Base-by-base conservation (phyloP, 2,888 invertebrate species). In the Eupithecia inturbata region DNA sequence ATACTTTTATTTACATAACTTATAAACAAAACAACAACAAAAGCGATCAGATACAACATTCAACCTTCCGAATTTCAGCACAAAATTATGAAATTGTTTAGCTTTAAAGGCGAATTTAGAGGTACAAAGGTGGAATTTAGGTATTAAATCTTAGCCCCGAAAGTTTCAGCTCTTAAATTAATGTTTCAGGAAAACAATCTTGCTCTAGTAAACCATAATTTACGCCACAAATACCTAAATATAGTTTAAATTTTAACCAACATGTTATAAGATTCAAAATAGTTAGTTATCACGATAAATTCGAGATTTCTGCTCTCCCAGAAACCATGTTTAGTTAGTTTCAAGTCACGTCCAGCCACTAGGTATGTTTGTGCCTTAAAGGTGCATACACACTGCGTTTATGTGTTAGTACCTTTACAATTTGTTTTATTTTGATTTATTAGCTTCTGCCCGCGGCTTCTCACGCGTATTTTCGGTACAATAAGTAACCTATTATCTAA, bases 71-170 rank as follows among this genome's bases (percentile, higher is more conserved):
- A 36, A 49, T 64, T 64, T 70, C 49, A 33, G 49, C 63, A 22
- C 45, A 49, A 39, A 49, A 70, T 69, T 69, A 69, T 69, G 41
- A 69, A 70, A 70, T 70, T 49, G 26, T 45, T 64, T 33, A 33
- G 64, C 63, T 64, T 64, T 53, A 36, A 70, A 63, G 70, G 49
- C 33, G 53, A n/a, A 57, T 33, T 31, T 39, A 31, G 31, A 31
- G 3, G 2, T 33, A 64, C 70, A 70, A 64, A 64, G 70, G 36
- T 64, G 70, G 70, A 64, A 70, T 70, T 49, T 62, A 49, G 63
- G 64, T 60, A 62, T 69, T 69, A 45, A 45, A 57, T 26, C 60
- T 33, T 60, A 60, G 22, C 60, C 14, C n/a, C 28, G 16, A 60
- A 62, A 62, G 57, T 68, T 68, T 22, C 14, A 60, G 62, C 31